Evolutionary conservation across 2,113 vertebrate species (phyloP).

Genomic region (Chiloscyllium plagiosum): DNA sequence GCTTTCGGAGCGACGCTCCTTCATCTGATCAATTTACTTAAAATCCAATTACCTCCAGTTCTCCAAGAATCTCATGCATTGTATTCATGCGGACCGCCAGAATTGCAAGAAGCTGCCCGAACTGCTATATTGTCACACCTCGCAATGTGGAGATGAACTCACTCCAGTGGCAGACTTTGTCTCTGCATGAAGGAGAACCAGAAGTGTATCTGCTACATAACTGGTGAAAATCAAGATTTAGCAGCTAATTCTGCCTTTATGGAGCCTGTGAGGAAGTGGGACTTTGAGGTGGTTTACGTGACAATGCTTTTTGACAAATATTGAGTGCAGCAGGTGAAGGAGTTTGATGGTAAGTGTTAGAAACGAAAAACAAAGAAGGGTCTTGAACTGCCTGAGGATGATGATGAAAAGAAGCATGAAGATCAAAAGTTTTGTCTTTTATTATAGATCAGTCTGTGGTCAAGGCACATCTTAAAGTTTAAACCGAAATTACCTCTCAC

Average conservation of each 20-base stretch:
- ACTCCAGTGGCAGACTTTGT: conserved; percentile 77
- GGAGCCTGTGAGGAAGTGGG: conserved; percentile 78
- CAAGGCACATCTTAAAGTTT: too few species aligned
- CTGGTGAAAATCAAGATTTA: conserved; percentile 94
- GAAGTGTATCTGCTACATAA: conserved; percentile 91
- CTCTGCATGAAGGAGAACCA: conserved; percentile 88
- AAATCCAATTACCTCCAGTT: too few species aligned
- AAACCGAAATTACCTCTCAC: too few species aligned
- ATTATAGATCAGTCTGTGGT: too few species aligned
- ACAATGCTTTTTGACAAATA: conserved; percentile 87
- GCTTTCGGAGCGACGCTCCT: too few species aligned
- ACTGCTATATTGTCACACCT: conserved; percentile 79
- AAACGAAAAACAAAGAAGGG: conserved; percentile 90
- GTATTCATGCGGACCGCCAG: conserved; percentile 82
- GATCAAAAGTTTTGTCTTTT: too few species aligned
- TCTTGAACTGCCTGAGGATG: conserved; percentile 86
- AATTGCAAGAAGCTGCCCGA: conserved; percentile 84
- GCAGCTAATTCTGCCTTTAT: conserved; percentile 87
- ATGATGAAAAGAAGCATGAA: conserved; percentile 94
- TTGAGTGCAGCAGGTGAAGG: conserved; percentile 88
- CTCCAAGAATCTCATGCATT: conserved; percentile 81
- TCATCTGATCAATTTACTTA: too few species aligned
- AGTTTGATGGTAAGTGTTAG: conserved; percentile 87
- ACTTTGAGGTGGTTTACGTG: conserved; percentile 92
- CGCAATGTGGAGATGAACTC: conserved; percentile 80